Conservation (phyloP, 1,140 invertebrate species). For the Drosophila repletoides region DNA sequence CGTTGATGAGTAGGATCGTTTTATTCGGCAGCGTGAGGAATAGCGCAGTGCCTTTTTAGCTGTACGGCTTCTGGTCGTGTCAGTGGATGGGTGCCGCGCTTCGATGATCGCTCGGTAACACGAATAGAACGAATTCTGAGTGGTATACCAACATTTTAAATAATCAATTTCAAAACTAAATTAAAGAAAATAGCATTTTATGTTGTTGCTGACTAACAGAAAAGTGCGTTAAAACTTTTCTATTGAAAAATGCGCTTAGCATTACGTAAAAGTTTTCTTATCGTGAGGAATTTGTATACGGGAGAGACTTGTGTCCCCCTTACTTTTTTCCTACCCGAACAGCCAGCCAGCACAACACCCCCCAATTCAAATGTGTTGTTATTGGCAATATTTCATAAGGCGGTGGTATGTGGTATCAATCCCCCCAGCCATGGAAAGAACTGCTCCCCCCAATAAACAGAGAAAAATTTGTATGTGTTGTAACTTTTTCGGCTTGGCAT, state of each 20-base stretch:
- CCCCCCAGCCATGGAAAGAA: neutral
- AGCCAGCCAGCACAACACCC: too few species aligned
- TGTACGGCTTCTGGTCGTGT: constrained; percentile 13
- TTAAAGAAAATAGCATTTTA: too few species aligned
- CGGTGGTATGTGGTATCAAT: constrained; percentile 25
- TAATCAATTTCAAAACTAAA: constrained; percentile 36
- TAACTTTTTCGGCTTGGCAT: constrained; percentile 54
- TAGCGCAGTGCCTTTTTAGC: constrained; percentile 36
- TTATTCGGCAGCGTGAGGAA: constrained; percentile 74
- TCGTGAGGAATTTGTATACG: neutral
- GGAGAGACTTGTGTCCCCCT: neutral
- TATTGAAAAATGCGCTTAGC: constrained; percentile 38
- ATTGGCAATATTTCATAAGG: constrained; percentile 60
- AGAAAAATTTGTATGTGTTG: constrained; percentile 63
- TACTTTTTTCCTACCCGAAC: constrained; percentile 4
- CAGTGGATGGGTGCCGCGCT: constrained; percentile 32
- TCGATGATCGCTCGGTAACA: constrained; percentile 80
- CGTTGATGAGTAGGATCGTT: constrained; percentile 73
- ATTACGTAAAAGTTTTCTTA: constrained; percentile 7
- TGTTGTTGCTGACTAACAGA: too few species aligned
- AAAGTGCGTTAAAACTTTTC: constrained; percentile 45
- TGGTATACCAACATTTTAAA: constrained; percentile 57
- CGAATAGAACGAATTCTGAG: constrained; percentile 80
- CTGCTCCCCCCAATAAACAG: constrained; percentile 24
- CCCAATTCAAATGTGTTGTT: constrained; percentile 33